Evolutionary conservation across 2,113 vertebrate species (phyloP).

Genomic region (Noturus placidus): DNA sequence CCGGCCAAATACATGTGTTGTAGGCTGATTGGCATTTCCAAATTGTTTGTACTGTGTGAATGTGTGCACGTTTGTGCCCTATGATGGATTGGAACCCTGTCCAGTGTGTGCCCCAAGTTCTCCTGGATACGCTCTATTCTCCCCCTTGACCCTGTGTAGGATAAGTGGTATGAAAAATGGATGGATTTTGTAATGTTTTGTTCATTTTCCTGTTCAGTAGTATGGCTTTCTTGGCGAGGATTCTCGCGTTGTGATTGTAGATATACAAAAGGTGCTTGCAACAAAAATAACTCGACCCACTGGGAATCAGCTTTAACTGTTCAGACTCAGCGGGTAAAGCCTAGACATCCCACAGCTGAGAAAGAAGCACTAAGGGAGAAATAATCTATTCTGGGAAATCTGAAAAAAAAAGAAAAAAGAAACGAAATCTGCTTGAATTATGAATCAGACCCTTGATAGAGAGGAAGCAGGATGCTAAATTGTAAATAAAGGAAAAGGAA

Average conservation of each 20-base stretch:
- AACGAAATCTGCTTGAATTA: slow-evolving; percentile 17
- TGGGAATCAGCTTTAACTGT: not conserved
- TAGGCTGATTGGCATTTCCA: no score
- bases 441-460: not conserved
- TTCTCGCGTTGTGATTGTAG: not conserved
- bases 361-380: not conserved
- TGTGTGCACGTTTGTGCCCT: no score
- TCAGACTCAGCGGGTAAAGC: slow-evolving; percentile 11
- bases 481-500: not conserved
- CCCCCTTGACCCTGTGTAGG: no score
- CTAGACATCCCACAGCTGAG: not conserved
- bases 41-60: no score
- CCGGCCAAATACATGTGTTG: no score
- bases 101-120: no score
- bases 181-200: not conserved
- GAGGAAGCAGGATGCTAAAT: not conserved
- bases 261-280: not conserved
- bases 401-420: not conserved
- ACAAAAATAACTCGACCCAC: not conserved
- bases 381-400: slow-evolving; percentile 11
- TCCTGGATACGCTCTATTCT: no score
- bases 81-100: no score
- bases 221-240: not conserved
- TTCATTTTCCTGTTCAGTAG: not conserved
- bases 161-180: no score